Evolutionary conservation across 2,888 invertebrate genomes (phyloP).

Genomic region (Andrena bicolor): DNA sequence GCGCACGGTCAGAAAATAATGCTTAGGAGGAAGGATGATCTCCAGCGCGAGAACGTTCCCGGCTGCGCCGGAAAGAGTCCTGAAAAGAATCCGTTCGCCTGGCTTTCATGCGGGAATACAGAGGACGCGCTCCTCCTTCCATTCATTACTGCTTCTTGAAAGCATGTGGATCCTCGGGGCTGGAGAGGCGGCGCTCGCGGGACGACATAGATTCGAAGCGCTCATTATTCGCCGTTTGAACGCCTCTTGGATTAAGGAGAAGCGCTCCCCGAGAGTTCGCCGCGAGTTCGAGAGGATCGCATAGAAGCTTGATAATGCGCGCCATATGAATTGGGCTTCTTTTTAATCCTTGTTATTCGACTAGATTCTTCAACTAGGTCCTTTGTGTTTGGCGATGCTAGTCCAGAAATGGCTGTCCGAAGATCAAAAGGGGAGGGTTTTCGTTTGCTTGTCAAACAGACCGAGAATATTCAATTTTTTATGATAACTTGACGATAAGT

Average conservation of each 20-base stretch:
- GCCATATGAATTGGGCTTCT: constrained; percentile 19
- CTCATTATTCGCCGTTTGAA: constrained; percentile 45
- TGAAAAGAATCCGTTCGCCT: constrained; percentile 48
- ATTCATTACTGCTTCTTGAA: constrained; percentile 53
- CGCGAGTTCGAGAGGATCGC: background rate
- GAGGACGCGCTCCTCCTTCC: constrained; percentile 52
- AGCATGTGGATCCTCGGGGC: constrained; percentile 43
- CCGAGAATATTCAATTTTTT: background rate
- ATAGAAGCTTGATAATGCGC: constrained; percentile 1
- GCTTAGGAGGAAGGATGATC: constrained; percentile 52
- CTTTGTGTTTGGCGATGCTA: background rate
- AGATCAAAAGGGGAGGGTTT: background rate
- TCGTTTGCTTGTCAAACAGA: background rate
- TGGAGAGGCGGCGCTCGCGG: constrained; percentile 23
- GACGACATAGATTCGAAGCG: constrained; percentile 49
- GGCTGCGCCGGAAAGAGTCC: constrained; percentile 34
- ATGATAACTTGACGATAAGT: too few relatives aligned
- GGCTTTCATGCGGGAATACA: constrained; percentile 48
- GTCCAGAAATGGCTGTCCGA: background rate
- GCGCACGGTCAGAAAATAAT: constrained; percentile 45
- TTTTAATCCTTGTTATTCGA: background rate
- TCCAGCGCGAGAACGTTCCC: constrained; percentile 18
- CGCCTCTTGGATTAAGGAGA: constrained; percentile 21
- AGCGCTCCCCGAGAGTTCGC: background rate
- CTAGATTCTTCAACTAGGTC: background rate